Conservation (phyloP, 2,888 invertebrate genomes). For the Diploptera punctata region DNA sequence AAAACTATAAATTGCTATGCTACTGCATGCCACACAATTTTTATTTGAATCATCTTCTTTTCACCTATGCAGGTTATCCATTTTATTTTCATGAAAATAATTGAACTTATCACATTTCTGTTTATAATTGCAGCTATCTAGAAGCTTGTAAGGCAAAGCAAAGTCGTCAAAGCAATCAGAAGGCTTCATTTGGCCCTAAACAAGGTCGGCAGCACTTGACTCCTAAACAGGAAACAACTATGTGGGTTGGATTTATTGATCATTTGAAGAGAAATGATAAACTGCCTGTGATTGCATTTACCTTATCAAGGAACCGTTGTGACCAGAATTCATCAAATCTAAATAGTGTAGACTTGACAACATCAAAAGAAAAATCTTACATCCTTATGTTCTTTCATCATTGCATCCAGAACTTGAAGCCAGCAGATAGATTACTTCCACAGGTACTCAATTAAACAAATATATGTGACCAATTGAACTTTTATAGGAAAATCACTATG, state of each 20-base stretch:
- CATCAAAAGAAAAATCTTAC: constrained; percentile 80
- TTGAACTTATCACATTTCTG: neutral
- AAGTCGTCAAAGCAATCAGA: constrained; percentile 25
- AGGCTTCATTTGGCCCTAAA: neutral
- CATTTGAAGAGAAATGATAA: constrained; percentile 84
- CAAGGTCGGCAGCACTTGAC: neutral
- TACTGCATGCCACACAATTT: no score
- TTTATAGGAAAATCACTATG: no score
- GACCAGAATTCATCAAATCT: constrained; percentile 69
- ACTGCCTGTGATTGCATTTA: constrained; percentile 94
- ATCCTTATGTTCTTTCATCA: constrained; percentile 87
- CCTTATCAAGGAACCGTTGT: constrained; percentile 86
- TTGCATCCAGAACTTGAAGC: constrained; percentile 82
- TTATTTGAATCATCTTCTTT: no score
- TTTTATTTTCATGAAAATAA: neutral
- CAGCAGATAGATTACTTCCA: constrained; percentile 86
- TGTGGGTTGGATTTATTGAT: constrained; percentile 83
- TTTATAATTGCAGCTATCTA: no score
- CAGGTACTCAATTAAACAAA: no score
- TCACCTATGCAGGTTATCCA: no score
- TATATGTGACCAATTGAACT: no score
- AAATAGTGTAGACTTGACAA: constrained; percentile 75
- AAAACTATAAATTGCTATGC: no score
- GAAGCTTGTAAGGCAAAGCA: constrained; percentile 40
- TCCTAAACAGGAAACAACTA: constrained; percentile 75